Conservation (phyloP, 1,140 invertebrate genomes). For the Drosophila obscura region DNA sequence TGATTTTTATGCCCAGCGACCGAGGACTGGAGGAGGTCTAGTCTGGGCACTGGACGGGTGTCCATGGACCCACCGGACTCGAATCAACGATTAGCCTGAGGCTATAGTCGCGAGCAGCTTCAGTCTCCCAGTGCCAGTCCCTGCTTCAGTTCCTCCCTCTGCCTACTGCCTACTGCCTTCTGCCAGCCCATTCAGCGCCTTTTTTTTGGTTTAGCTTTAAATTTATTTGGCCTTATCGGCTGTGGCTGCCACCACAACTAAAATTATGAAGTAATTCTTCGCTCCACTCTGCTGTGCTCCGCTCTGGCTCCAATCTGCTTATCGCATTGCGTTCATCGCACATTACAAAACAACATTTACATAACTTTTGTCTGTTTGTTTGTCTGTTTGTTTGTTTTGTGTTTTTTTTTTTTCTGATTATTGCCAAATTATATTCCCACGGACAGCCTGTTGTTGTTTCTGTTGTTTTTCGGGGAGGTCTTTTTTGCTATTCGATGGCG, state of each 20-base stretch:
- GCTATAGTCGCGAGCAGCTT: conserved; percentile 13
- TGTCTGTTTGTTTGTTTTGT: conserved; percentile 40
- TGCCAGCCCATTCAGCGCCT: background rate
- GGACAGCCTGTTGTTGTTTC: conserved; percentile 14
- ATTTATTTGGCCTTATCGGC: conserved; percentile 65
- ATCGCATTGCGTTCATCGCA: conserved; percentile 81
- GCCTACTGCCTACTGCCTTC: too few relatives aligned
- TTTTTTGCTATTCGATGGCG: conserved; percentile 27
- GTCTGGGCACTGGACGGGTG: conserved; percentile 21
- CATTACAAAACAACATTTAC: conserved; percentile 81
- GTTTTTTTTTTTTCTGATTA: conserved; percentile 53
- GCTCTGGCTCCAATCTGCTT: conserved; percentile 38
- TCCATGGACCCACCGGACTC: too few relatives aligned
- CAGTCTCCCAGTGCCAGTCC: conserved; percentile 2
- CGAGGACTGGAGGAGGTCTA: conserved; percentile 38
- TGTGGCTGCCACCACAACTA: conserved; percentile 49
- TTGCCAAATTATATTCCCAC: conserved; percentile 78
- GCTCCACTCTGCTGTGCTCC: too few relatives aligned
- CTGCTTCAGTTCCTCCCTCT: conserved; percentile 16
- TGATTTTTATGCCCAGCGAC: conserved; percentile 68
- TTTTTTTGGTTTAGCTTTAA: conserved; percentile 22
- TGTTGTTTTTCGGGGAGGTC: conserved; percentile 30
- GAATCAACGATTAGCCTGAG: conserved; percentile 12
- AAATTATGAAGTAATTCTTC: conserved; percentile 78
- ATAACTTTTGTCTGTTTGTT: conserved; percentile 70